Base-by-base conservation (phyloP, 2,113 vertebrate genomes). In the Neolamprologus toae region DNA sequence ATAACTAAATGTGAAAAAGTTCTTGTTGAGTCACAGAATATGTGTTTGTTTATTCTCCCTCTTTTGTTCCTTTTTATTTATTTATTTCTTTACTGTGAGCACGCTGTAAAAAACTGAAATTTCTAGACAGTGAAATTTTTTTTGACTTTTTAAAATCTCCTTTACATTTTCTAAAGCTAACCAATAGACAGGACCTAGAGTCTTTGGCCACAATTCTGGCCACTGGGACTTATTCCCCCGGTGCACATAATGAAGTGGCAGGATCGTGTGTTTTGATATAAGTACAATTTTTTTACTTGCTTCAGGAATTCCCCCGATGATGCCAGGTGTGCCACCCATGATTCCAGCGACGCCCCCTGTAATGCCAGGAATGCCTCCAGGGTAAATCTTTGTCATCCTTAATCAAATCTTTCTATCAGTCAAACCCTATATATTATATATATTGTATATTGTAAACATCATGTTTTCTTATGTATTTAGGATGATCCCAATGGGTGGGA, bases 221-320 rank as follows among this genome's bases (percentile, higher is more conserved):
- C 59, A 63, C 31, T 0, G 1, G 59, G 59, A 63, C 59, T 63
- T 63, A 63, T 63, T 19, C 17, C 6, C 31, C 31, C 0, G 4
- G 59, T 1, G 59, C 9, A 63, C 59, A 63, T 63, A 35, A 63
- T 63, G 17, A 63, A 63, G 31, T 63, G 17, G 61, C 61, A 12
- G 17, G 31, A 66, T 12, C 1, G 0, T n/a, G 0, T 66, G 61
- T 66, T 66, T 35, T 66, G 61, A 35, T 66, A 66, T 35, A 35
- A 66, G 4, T 35, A 35, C 0, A 35, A 12, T 0, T 0, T 12
- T n/a, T 35, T 35, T 68, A 40, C 37, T 73, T 78, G 6, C 82
- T 35, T 96, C 68, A 99, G 98, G 98, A 92, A 98, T 99, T 95
- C 98, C 97, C 91, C 97, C 97, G 21, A 96, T 98, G 96, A 98